A percentile compares a stretch with the other conserved stretches of the same genome.
phyloP scores from a whole-genome alignment of 2,113 vertebrate genomes.

The Craseonycteris thonglongyai region DNA sequence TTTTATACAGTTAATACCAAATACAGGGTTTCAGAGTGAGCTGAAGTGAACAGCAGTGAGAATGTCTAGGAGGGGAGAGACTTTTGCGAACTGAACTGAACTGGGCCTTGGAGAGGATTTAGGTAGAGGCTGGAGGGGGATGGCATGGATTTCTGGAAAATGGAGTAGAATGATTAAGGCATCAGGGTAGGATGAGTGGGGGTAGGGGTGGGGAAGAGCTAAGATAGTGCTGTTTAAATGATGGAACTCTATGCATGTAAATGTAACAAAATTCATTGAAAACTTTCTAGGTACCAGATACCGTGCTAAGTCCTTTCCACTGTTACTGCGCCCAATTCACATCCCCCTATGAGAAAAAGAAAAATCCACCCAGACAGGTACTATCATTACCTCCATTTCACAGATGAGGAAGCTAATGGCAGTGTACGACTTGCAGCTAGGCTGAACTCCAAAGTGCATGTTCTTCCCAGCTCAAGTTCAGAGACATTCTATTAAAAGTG shows the following conservation, averaged over 20 bases:
- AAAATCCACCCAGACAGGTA: neutral
- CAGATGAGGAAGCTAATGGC: neutral
- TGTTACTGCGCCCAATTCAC: accelerated
- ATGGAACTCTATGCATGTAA: neutral
- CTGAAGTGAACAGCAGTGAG: neutral
- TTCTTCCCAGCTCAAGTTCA: neutral
- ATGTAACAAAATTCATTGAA: neutral
- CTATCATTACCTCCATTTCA: neutral
- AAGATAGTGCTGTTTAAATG: neutral
- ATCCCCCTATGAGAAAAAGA: neutral
- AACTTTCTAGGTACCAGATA: neutral
- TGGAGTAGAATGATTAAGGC: neutral
- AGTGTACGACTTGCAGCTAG: neutral
- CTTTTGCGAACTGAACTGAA: neutral
- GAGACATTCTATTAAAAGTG: neutral
- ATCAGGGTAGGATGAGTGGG: neutral
- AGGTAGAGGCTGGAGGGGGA: neutral
- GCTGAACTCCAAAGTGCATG: neutral
- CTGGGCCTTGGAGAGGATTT: neutral
- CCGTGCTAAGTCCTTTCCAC: neutral
- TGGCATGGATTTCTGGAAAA: neutral
- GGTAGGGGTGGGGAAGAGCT: too few relatives aligned
- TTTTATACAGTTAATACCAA: slow-evolving; percentile 37
- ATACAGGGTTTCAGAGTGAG: slow-evolving; percentile 33
- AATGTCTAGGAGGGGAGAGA: neutral